Evolutionary conservation across 2,797 vertebrate species (phyloP).

Genomic region (Notoglanidium macrostoma): DNA sequence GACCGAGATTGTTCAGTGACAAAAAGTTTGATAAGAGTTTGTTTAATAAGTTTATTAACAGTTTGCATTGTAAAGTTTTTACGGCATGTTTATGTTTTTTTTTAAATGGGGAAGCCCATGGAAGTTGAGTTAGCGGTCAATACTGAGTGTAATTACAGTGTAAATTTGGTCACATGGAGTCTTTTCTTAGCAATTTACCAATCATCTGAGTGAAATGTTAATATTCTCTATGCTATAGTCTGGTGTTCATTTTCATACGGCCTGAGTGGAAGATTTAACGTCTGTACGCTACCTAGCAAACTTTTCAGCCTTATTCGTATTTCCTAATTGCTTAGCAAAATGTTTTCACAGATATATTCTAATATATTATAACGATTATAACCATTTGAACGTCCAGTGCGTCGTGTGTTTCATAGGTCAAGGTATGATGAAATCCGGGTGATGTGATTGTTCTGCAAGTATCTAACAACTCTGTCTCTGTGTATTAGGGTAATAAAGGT

Average conservation of each 20-base stretch:
- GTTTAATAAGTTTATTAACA: background rate
- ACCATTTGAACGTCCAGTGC: background rate
- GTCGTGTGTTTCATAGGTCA: background rate
- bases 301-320: background rate
- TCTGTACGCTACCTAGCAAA: background rate
- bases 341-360: background rate
- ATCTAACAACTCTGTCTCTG: background rate
- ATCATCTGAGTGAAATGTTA: background rate
- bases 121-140: background rate
- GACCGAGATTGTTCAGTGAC: background rate
- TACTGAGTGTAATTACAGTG: background rate
- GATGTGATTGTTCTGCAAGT: background rate
- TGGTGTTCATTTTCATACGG: background rate
- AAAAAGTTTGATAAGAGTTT: background rate
- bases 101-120: background rate
- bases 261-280: background rate
- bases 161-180: background rate
- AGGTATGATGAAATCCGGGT: background rate
- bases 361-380: background rate
- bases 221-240: background rate
- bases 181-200: background rate
- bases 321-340: background rate
- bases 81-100: background rate
- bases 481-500: constrained; percentile 20
- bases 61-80: background rate